Conservation (phyloP, 1,140 invertebrate species). For the Calosoma granatense region DNA sequence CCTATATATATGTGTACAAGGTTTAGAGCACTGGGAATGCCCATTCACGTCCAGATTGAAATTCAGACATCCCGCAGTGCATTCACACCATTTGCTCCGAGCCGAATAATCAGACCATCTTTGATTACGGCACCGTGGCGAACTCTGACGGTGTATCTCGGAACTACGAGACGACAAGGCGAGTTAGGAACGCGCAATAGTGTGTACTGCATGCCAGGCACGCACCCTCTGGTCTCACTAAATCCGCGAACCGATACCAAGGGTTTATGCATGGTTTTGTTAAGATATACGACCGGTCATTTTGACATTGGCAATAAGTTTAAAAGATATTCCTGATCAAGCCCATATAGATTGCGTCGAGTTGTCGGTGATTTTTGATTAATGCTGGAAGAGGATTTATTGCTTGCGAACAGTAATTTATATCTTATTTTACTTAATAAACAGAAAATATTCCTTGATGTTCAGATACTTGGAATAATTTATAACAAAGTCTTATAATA, state of each 20-base stretch:
- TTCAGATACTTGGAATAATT: too few species aligned
- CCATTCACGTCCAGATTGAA: neutral
- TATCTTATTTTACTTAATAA: too few species aligned
- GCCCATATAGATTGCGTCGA: neutral
- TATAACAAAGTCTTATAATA: too few species aligned
- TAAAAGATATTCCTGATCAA: neutral
- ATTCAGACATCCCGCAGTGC: constrained; percentile 7
- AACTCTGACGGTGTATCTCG: neutral
- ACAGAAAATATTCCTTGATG: too few species aligned
- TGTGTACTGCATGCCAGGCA: neutral
- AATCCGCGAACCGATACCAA: neutral
- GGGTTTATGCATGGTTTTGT: neutral
- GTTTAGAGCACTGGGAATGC: neutral
- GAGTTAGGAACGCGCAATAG: neutral
- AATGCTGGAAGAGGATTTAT: neutral
- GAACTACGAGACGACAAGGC: neutral
- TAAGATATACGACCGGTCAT: neutral
- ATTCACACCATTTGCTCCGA: constrained; percentile 5
- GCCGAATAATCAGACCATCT: neutral
- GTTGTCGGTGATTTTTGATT: neutral
- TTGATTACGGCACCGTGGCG: constrained; percentile 3
- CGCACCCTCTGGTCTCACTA: neutral
- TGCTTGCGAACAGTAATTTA: too few species aligned
- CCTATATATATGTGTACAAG: too few species aligned
- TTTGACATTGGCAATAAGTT: neutral